Evolutionary conservation across 1,140 invertebrate genomes (phyloP), one percentile per base, ranked within the genome.

Genomic region (Bombus picipes): DNA sequence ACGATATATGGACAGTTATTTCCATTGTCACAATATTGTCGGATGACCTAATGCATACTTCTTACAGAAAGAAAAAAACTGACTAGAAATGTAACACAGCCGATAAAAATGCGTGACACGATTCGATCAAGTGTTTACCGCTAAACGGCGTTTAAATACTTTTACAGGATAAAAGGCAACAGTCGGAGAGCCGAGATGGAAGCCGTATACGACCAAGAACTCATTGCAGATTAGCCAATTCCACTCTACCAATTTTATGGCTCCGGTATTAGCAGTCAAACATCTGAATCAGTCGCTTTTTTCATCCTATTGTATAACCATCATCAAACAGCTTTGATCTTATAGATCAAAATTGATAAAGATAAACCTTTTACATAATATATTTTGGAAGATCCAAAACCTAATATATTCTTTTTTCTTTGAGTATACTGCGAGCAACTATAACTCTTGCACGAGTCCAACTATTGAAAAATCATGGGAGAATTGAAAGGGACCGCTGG

Each of bases 161-260:
- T 82, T 82, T 74, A 82, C 81, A 66, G 72, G 62, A 66, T 74
- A 76, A 83, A 32, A 68, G 41, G 25, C 71, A 34, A 47, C 34
- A 59, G 28, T 8, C 25, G 39, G 22, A n/a, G 25, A 62, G n/a
- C 13, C 18, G 41, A 39, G 10, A 34, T 41, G 18, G 81, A 83
- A 83, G 74, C 62, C 81, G 12, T 83, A 80, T 62, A 34, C 47
- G 25, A 65, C 1, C 3, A 37, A 43, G 41, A 75, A 77, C 32
- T 34, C 41, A 32, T 5, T 39, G 37, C 41, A n/a, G 18, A 70
- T 76, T 76, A 83, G 37, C 65, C 22, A 43, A 70, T 43, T 34
- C 32, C 32, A 43, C 25, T 66, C 25, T 28, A n/a, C 2, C 59
- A 76, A 83, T 39, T 76, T 37, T 83, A 65, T 22, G 6, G 8